Percentiles rank a stretch among this genome's conserved stretches.
phyloP scores from a whole-genome alignment of 2,797 vertebrate species.

The Sebastes hubbsi region DNA sequence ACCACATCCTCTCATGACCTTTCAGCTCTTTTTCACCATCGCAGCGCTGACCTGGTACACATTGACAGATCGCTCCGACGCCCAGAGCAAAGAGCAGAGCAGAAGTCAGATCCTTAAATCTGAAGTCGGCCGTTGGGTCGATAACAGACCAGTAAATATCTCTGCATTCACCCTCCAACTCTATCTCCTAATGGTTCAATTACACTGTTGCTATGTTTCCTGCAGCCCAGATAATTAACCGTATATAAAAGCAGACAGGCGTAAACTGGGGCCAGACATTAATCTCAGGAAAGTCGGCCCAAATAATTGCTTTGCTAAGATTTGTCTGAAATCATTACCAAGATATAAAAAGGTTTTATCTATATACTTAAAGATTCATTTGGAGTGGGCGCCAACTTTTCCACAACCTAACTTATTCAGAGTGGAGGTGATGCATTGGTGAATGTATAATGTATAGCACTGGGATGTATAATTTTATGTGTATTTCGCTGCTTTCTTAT shows the following conservation, averaged over 20 bases:
- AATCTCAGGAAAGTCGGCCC: not conserved
- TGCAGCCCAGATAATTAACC: slow-evolving; percentile 7
- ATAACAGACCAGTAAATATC: slow-evolving; percentile 1
- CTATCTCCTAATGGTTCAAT: not conserved
- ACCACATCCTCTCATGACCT: not conserved
- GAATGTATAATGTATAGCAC: not conserved
- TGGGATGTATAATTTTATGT: not conserved
- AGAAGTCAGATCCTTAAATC: slow-evolving; percentile 6
- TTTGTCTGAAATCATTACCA: slow-evolving; percentile 5
- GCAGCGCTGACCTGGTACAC: not conserved
- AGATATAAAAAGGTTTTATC: not conserved
- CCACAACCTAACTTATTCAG: not conserved
- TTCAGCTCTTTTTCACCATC: slow-evolving; percentile 1
- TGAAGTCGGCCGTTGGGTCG: not conserved
- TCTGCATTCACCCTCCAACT: not conserved
- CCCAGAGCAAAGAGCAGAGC: not conserved
- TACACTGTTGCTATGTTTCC: slow-evolving; percentile 12
- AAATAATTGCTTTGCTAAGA: slow-evolving; percentile 23
- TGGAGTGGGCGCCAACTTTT: not conserved
- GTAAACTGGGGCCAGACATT: not conserved
- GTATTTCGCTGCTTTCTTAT: not conserved
- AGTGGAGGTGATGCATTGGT: not conserved
- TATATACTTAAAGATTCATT: slow-evolving; percentile 13
- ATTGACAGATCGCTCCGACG: not conserved
- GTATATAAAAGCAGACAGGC: slow-evolving; percentile 9